A percentile compares a stretch with the other conserved stretches of the same genome.
These are phyloP conservation scores for Salpingus planirostris DNA, from an alignment of 2,888 invertebrate species.

Conservation along the genomic window DNA sequence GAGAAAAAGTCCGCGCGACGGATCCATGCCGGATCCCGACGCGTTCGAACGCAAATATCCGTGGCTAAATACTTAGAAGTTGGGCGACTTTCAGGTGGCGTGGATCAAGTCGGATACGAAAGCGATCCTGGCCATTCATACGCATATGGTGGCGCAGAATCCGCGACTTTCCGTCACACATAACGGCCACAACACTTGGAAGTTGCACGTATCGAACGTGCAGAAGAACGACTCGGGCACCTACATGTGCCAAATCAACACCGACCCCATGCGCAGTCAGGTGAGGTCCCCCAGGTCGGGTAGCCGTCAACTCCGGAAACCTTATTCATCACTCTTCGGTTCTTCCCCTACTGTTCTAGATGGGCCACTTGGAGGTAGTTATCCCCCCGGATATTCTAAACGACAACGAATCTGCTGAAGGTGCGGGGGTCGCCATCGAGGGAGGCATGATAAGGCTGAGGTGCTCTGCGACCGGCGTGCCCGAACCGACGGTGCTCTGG, in stretches of 20 bases:
- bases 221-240: conserved; percentile 87
- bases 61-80: conserved; percentile 7
- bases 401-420: conserved; percentile 57
- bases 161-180: conserved; percentile 79
- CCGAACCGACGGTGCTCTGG: conserved; percentile 73
- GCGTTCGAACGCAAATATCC: conserved; percentile 25
- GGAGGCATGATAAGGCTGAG: conserved; percentile 68
- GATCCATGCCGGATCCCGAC: conserved; percentile 18
- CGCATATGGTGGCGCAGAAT: conserved; percentile 83
- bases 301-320: no score
- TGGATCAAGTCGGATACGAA: conserved; percentile 90
- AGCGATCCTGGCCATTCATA: conserved; percentile 82
- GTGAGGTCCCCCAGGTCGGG: no score
- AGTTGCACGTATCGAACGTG: conserved; percentile 81
- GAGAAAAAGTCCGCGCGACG: conserved; percentile 14
- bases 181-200: conserved; percentile 91
- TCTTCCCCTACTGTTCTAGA: conserved; percentile 44
- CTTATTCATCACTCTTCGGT: no score
- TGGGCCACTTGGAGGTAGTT: conserved; percentile 78
- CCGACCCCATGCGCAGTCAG: conserved; percentile 84
- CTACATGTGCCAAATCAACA: conserved; percentile 93
- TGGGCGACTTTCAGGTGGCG: conserved; percentile 59
- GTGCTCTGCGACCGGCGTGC: conserved; percentile 75
- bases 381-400: conserved; percentile 82
- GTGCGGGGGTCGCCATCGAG: conserved; percentile 69